phyloP scores from a whole-genome alignment of 2,797 vertebrate species.

The Eospalax fontanierii region DNA sequence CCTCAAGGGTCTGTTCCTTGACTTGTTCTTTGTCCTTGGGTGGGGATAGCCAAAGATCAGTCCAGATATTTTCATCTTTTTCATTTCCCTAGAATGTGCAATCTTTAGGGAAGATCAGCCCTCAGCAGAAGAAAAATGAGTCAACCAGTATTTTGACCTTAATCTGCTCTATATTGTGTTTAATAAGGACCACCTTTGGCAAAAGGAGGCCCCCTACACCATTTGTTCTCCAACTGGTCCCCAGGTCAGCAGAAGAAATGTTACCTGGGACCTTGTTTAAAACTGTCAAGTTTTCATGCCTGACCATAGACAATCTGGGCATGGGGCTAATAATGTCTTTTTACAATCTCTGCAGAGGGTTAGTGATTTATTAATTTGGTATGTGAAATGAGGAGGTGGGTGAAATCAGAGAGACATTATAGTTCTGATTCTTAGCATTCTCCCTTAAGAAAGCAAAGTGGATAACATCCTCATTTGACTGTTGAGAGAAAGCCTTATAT shows the following conservation, averaged over 20 bases:
- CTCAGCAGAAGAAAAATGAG: not conserved
- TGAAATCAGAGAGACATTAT: not conserved
- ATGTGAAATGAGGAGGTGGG: not conserved
- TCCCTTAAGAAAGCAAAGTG: not conserved
- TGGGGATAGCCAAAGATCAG: not conserved
- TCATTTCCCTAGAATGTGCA: not conserved
- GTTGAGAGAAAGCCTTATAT: not conserved
- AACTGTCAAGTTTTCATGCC: not conserved
- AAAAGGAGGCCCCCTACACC: not conserved
- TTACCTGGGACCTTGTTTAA: slow-evolving; percentile 9
- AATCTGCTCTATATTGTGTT: not conserved
- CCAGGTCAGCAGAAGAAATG: not conserved
- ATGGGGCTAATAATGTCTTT: not conserved
- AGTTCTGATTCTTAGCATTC: slow-evolving; percentile 19
- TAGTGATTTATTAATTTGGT: not conserved
- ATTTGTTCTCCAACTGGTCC: not conserved
- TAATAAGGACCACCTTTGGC: not conserved
- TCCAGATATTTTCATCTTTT: not conserved
- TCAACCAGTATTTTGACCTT: not conserved
- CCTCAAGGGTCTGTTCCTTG: not conserved
- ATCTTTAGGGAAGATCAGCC: not conserved
- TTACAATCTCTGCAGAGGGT: not conserved
- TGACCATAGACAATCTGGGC: no score
- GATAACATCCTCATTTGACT: not conserved
- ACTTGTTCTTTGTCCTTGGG: not conserved